Base-by-base conservation (phyloP, 2,797 vertebrate species). In the Oryzias dopingdopingensis region DNA sequence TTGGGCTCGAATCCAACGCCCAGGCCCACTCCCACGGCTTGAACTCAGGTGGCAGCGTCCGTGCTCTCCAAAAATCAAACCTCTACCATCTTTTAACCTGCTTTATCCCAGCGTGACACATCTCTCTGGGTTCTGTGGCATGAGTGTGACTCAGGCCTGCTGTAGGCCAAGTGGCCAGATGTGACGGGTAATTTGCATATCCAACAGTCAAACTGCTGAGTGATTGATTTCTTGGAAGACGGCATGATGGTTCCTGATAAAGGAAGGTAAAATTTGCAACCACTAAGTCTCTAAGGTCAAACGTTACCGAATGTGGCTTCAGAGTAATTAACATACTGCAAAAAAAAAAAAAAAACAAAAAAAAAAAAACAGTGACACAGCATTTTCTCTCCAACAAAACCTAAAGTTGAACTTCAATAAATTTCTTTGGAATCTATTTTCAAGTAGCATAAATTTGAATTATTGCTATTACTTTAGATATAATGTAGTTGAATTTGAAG, bases 181-280 rank as follows among this genome's bases (percentile, higher is more conserved):
- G 94, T 88, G 77, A 72, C 76, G 86, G 77, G 82, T 70, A 74
- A 96, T 97, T 98, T 98, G 96, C 95, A 97, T 98, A 92, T 66
- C 89, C 80, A 88, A 89, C 88, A 76, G 90, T 90, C 91, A 91
- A 86, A 86, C 67, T 66, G 79, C 74, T 82, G 73, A 86, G 79
- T 69, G 61, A 83, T 85, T 69, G 71, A 86, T 86, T 95, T 96
- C 95, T 94, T 95, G 93, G 94, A 96, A 96, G 91, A 91, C 78
- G 67, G 84, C 85, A 4, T 43, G 72, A 67, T 57, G 54, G 64
- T 74, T 80, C 60, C 72, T 73, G 73, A 74, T 54, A 79, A 60
- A 78, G 83, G 88, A 88, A 88, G 77, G 70, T 74, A 62, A 62
- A 77, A 70, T 74, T 74, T 89, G 79, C 80, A 85, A 84, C 62